These are phyloP conservation scores for Oreortyx pictus DNA, from an alignment of 2,797 vertebrate species.

Conservation along the genomic window DNA sequence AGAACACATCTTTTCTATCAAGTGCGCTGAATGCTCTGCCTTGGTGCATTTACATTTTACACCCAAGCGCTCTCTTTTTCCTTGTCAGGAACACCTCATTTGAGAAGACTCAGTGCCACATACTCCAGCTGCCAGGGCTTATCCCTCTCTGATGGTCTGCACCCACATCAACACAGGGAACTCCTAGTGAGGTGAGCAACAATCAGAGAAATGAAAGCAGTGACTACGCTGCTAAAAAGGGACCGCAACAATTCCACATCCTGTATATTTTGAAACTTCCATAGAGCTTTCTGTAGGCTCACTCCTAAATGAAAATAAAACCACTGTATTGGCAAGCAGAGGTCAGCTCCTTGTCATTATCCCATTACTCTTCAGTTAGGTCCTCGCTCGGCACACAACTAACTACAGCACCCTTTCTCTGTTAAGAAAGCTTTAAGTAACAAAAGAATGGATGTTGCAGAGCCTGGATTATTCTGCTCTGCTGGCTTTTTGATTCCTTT, in stretches of 20 bases:
- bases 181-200: background rate
- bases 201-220: background rate
- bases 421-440: conserved; percentile 58
- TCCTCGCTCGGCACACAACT: background rate
- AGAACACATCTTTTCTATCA: background rate
- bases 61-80: background rate
- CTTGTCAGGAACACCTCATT: background rate
- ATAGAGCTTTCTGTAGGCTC: background rate
- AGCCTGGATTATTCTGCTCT: conserved; percentile 85
- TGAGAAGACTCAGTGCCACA: background rate
- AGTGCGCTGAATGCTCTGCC: background rate
- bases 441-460: conserved; percentile 78
- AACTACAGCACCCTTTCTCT: conserved; percentile 52
- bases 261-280: background rate
- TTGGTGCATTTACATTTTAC: background rate
- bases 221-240: background rate
- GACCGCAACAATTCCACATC: background rate
- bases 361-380: conserved; percentile 46
- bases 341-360: background rate
- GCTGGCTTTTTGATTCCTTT: conserved; percentile 81
- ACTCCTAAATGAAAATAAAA: background rate
- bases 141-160: background rate
- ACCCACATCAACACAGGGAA: background rate
- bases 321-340: background rate
- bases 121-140: background rate